Percentiles rank a stretch among this genome's conserved stretches.
Evolutionary conservation across 2,113 vertebrate genomes (phyloP).

Genomic region (Lonchura striata): DNA sequence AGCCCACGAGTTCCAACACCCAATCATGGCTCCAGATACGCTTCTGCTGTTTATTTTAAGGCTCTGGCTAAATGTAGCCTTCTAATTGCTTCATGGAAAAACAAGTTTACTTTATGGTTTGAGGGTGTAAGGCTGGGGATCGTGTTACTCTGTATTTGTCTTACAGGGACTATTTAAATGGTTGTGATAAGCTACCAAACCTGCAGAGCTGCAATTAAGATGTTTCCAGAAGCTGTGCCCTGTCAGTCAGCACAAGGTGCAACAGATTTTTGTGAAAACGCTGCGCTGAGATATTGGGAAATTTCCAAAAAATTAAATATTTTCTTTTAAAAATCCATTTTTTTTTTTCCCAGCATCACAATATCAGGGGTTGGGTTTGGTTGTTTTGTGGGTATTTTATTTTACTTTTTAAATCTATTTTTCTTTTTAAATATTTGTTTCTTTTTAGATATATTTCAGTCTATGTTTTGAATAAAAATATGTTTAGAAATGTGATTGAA

Average conservation of each 20-base stretch:
- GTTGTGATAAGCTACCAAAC: constrained; percentile 30
- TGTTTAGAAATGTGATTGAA: neutral
- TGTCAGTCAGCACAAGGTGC: constrained; percentile 21
- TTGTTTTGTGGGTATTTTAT: neutral
- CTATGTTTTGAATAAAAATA: neutral
- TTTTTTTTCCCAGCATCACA: neutral
- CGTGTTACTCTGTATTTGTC: constrained; percentile 27
- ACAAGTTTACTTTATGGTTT: constrained; percentile 70
- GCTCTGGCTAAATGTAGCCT: constrained; percentile 47
- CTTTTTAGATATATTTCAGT: neutral
- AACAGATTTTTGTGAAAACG: neutral
- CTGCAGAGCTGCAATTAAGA: constrained; percentile 45
- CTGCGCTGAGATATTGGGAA: neutral
- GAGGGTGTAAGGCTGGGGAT: constrained; percentile 58
- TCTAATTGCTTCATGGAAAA: constrained; percentile 68
- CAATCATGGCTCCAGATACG: constrained; percentile 29
- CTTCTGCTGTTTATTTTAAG: constrained; percentile 68
- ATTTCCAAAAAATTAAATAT: neutral
- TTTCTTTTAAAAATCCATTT: too few relatives aligned
- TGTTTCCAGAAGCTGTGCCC: constrained; percentile 45
- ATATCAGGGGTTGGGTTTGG: neutral
- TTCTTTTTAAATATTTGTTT: neutral
- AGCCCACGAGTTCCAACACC: constrained; percentile 44
- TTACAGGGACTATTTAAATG: constrained; percentile 14
- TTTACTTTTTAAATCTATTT: neutral